Evolutionary conservation across 1,140 invertebrate genomes (phyloP), one percentile per base, ranked within the genome.

Genomic region (Drosophila miranda): DNA sequence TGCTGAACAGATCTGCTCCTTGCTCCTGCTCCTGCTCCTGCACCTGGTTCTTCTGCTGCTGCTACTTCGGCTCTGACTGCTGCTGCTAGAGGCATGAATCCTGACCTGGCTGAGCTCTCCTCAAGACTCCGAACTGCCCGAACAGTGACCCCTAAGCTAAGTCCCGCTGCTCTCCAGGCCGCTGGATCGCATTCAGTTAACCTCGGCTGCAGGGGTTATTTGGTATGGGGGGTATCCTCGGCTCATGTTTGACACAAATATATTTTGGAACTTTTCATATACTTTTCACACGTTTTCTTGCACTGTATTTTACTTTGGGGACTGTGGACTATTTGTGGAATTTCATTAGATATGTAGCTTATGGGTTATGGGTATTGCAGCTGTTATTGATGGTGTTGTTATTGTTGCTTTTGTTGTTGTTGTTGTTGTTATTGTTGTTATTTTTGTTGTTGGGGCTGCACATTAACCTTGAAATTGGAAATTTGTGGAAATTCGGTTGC

Each of bases 381-480:
- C 34, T 38, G 34, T 38, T 11, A 38, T 38, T 46, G 11, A 30
- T 44, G 58, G 42, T 42, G 48, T 52, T 41, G 21, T 64, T 64
- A 9, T 48, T 16, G 16, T 16, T 16, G 16, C 16, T 16, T 16
- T 16, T 51, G 42, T 56, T 41, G 9, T 43, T 62, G 26, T 44
- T 42, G 48, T 53, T 44, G 8, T 51, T 50, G 28, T 59, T 69
- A 38, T 23, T 48, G 53, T 52, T 69, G 30, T 28, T 69, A 19
- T 61, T 73, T 45, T 71, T 83, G 53, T 28, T 50, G 48, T n/a
- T 28, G 61, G 9, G 73, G 69, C 63, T 60, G 67, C 34, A 86
- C 80, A 70, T 77, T 80, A 77, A 84, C 73, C 81, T 84, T 86
- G 68, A 75, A 80, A 78, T 78, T 66, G 56, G 61, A 78, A 60